A percentile compares a stretch with the other conserved stretches of the same genome.
These are phyloP conservation scores for Papilio xuthus DNA, from an alignment of 1,140 invertebrate genomes.

Conservation along the genomic window DNA sequence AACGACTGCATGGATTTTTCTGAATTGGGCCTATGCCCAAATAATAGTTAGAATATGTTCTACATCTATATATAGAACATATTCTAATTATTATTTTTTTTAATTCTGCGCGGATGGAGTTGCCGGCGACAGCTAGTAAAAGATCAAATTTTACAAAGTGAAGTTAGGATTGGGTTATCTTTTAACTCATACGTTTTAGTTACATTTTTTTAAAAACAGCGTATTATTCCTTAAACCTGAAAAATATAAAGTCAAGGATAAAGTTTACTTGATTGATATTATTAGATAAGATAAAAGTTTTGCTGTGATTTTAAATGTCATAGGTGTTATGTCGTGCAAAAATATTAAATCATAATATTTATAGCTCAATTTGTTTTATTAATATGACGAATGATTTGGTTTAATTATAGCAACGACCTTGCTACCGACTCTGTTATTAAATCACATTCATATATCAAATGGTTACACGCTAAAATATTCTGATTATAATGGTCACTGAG, in stretches of 20 bases:
- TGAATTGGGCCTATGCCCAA: too few species aligned
- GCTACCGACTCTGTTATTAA: constrained; percentile 24
- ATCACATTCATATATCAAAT: neutral
- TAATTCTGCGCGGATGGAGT: too few species aligned
- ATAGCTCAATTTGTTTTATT: constrained; percentile 26
- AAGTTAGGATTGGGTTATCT: too few species aligned
- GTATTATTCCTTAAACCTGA: neutral
- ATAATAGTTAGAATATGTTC: too few species aligned
- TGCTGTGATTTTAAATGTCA: neutral
- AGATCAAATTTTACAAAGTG: neutral
- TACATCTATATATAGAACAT: too few species aligned
- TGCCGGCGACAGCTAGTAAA: too few species aligned
- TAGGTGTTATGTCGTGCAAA: constrained; percentile 20
- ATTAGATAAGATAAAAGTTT: neutral
- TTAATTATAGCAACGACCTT: constrained; percentile 28
- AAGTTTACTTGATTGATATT: neutral
- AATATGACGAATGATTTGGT: constrained; percentile 25
- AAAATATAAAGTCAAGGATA: neutral
- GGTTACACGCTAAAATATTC: neutral
- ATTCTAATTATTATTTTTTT: too few species aligned
- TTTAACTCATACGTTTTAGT: too few species aligned
- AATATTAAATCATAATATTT: neutral
- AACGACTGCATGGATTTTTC: too few species aligned
- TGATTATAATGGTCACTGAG: neutral
- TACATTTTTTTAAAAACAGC: too few species aligned